Evolutionary conservation across 2,888 invertebrate genomes (phyloP).

Genomic region (Penaeus monodon): DNA sequence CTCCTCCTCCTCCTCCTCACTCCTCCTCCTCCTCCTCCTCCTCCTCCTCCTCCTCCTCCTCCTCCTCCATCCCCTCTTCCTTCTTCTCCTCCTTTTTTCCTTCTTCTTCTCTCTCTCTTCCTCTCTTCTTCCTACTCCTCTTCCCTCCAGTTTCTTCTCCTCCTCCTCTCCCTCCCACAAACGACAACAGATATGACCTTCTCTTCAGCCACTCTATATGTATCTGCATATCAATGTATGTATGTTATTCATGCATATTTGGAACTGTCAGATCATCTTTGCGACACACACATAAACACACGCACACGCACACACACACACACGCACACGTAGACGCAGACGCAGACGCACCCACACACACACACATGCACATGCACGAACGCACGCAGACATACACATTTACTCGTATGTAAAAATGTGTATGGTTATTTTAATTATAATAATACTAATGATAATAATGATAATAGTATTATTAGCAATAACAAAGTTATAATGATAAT

Average conservation of each 20-base stretch:
- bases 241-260: no score
- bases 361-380: background rate
- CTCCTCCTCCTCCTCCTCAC: background rate
- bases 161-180: background rate
- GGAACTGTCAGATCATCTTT: no score
- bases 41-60: background rate
- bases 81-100: background rate
- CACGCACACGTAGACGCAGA: background rate
- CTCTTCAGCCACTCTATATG: background rate
- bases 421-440: no score
- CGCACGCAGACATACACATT: no score
- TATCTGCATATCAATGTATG: no score
- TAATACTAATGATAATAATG: no score
- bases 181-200: background rate
- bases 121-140: background rate
- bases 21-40: background rate
- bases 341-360: background rate
- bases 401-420: background rate
- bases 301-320: background rate
- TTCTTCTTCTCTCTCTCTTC: background rate
- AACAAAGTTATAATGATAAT: background rate
- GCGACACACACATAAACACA: no score
- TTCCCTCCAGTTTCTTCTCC: background rate
- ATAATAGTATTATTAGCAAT: background rate
- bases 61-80: background rate